Percentiles rank a stretch among this genome's conserved stretches.
phyloP scores from a whole-genome alignment of 2,797 vertebrate species.

The Thalassophryne amazonica region DNA sequence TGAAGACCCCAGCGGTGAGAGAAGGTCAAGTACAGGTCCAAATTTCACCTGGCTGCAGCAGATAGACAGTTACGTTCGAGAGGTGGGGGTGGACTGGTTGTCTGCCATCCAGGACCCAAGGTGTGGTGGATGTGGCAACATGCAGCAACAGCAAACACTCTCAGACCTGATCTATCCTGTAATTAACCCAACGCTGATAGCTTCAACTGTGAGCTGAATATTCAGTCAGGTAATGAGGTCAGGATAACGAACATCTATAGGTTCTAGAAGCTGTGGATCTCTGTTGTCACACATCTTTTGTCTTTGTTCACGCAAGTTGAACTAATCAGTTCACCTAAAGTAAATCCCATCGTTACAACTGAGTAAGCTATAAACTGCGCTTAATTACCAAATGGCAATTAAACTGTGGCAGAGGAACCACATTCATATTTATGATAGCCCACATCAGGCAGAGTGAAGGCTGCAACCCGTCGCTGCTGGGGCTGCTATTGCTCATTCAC shows the following conservation, averaged over 20 bases:
- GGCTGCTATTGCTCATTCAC: conserved; percentile 52
- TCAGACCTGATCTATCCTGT: too few species aligned
- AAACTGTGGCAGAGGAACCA: conserved; percentile 22
- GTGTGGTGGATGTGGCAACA: too few species aligned
- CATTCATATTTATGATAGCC: conserved; percentile 61
- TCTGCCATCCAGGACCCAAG: too few species aligned
- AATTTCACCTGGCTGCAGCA: too few species aligned
- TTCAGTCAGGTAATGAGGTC: conserved; percentile 40
- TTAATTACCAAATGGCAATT: conserved; percentile 60
- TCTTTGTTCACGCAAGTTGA: conserved; percentile 34
- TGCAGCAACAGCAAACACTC: too few species aligned
- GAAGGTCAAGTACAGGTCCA: too few species aligned
- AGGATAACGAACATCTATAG: conserved; percentile 45
- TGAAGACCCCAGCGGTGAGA: too few species aligned
- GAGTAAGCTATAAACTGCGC: conserved; percentile 43
- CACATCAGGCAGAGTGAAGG: conserved; percentile 51
- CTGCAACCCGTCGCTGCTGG: conserved; percentile 29
- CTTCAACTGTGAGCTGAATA: conserved; percentile 22
- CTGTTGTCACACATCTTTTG: conserved; percentile 19
- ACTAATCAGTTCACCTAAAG: conserved; percentile 50
- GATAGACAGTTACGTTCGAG: too few species aligned
- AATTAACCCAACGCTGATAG: conserved; percentile 30
- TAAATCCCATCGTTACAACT: conserved; percentile 39
- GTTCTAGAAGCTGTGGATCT: conserved; percentile 38
- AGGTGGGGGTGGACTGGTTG: too few species aligned